phyloP scores from a whole-genome alignment of 1,140 invertebrate species.

The Kradibia gibbosae region DNA sequence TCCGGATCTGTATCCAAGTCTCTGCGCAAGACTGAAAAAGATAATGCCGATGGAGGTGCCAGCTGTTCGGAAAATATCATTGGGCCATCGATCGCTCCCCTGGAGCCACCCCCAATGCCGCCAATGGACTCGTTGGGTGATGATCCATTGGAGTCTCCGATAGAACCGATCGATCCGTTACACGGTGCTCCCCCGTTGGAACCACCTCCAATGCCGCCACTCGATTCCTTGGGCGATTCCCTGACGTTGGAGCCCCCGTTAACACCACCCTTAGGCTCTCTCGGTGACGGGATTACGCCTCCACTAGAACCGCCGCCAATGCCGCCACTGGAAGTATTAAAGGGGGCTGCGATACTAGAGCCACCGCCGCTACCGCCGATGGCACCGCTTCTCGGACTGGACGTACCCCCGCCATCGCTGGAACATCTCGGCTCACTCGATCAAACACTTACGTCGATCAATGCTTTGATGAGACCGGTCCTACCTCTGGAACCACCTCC shows the following conservation, averaged over 20 bases:
- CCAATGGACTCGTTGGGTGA: background rate
- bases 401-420: background rate
- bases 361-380: slow-evolving; percentile 30
- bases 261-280: background rate
- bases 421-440: background rate
- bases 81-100: background rate
- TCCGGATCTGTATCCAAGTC: background rate
- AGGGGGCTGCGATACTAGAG: background rate
- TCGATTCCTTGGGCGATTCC: slow-evolving; percentile 16
- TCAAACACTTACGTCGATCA: background rate
- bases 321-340: slow-evolving; percentile 24
- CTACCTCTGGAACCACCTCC: slow-evolving; percentile 30
- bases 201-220: slow-evolving; percentile 16
- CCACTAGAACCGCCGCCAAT: slow-evolving; percentile 30
- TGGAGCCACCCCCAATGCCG: slow-evolving; percentile 21
- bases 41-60: background rate
- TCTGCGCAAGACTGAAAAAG: background rate
- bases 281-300: background rate
- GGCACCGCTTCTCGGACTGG: background rate
- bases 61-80: background rate
- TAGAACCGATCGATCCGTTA: background rate
- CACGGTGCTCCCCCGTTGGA: slow-evolving; percentile 18
- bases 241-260: background rate
- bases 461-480: background rate
- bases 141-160: slow-evolving; percentile 2